Conservation (phyloP, 2,113 vertebrate species). For the Strix uralensis region DNA sequence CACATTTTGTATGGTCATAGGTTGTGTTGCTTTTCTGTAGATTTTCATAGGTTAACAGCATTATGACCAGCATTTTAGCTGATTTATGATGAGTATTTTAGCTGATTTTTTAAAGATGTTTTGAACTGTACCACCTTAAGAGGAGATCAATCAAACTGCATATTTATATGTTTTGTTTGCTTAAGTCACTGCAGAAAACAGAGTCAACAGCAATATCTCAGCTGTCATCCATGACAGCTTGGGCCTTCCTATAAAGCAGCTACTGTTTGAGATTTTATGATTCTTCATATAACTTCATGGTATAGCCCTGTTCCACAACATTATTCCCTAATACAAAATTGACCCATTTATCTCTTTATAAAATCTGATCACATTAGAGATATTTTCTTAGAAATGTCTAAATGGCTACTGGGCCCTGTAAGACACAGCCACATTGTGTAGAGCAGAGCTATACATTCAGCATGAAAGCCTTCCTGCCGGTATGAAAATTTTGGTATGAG, state of each 20-base stretch:
- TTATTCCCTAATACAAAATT: not conserved
- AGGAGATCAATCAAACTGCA: not conserved
- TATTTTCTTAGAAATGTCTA: not conserved
- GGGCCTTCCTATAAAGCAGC: not conserved
- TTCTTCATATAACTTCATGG: not conserved
- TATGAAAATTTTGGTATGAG: not conserved
- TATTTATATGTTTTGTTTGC: not conserved
- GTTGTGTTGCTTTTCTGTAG: not conserved
- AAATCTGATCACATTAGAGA: not conserved
- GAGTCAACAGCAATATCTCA: not conserved
- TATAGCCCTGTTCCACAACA: not conserved
- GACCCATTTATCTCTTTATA: not conserved
- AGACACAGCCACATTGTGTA: not conserved
- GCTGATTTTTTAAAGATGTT: not conserved
- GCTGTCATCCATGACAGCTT: not conserved
- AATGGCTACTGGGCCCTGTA: not conserved
- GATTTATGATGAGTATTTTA: not conserved
- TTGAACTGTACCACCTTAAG: not conserved
- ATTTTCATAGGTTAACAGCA: not conserved
- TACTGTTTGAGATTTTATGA: not conserved
- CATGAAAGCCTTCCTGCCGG: not conserved
- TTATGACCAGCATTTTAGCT: not conserved
- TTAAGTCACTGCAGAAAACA: not conserved
- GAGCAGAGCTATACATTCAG: not conserved
- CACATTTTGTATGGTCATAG: not conserved